These are phyloP conservation scores for Napeogenes sylphis DNA, from an alignment of 2,888 invertebrate species.

Conservation along the genomic window DNA sequence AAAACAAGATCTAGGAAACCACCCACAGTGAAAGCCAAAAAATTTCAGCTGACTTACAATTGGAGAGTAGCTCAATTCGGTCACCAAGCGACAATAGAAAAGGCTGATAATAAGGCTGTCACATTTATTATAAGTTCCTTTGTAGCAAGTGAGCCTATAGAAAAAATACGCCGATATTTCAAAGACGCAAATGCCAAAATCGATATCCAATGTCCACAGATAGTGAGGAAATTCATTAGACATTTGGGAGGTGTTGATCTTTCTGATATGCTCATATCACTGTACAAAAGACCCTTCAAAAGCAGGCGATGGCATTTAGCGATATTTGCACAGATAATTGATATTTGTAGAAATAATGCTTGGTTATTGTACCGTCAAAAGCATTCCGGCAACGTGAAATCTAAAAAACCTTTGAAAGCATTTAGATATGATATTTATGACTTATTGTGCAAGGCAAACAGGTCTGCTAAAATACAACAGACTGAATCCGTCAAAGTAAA, in stretches of 20 bases:
- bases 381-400: conserved; percentile 15
- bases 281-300: conserved; percentile 24
- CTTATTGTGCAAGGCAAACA: conserved; percentile 15
- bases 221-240: conserved; percentile 32
- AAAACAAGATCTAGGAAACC: conserved; percentile 24
- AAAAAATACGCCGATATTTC: too few relatives aligned
- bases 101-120: conserved; percentile 17
- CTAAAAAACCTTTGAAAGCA: conserved; percentile 17
- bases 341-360: conserved; percentile 21
- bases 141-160: too few relatives aligned
- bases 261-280: conserved; percentile 27
- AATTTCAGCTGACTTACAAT: conserved; percentile 17
- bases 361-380: conserved; percentile 22
- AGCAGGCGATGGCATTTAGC: conserved; percentile 16
- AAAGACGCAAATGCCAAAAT: conserved; percentile 26
- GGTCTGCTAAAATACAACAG: conserved; percentile 13
- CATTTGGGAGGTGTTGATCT: conserved; percentile 35
- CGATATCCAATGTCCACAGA: conserved; percentile 28
- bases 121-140: too few relatives aligned
- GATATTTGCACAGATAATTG: conserved; percentile 14
- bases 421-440: conserved; percentile 21
- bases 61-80: conserved; percentile 19
- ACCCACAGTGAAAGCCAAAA: conserved; percentile 20
- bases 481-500: conserved; percentile 15
- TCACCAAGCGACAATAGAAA: conserved; percentile 26